Evolutionary conservation across 2,888 invertebrate species (phyloP).

Genomic region (Aleiodes testaceus): DNA sequence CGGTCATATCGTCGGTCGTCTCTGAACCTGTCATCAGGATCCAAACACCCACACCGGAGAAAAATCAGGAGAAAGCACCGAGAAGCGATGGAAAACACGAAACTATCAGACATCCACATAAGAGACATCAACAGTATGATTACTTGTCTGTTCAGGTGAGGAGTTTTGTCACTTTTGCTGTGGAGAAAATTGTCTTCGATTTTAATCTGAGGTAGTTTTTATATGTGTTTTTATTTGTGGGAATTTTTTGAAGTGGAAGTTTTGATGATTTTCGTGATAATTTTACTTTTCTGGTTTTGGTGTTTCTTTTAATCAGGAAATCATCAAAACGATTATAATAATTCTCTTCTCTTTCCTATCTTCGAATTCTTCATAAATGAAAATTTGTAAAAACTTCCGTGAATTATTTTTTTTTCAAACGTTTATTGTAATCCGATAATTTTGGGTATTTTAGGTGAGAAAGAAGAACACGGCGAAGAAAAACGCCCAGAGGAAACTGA

Average conservation of each 20-base stretch:
- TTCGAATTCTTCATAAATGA: too few relatives aligned
- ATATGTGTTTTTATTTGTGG: neutral
- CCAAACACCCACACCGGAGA: conserved; percentile 75
- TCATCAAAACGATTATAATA: too few relatives aligned
- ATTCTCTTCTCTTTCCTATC: too few relatives aligned
- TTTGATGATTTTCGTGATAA: neutral
- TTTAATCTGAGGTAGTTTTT: conserved; percentile 20
- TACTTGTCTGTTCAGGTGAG: conserved; percentile 79
- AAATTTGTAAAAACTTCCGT: neutral
- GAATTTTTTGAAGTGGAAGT: neutral
- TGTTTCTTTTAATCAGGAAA: too few relatives aligned
- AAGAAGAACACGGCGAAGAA: conserved; percentile 79
- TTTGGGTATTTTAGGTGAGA: conserved; percentile 73
- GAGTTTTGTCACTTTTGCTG: conserved; percentile 18
- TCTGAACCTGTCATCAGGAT: conserved; percentile 67
- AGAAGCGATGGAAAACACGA: conserved; percentile 46
- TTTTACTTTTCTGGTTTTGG: neutral
- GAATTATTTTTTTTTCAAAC: too few relatives aligned
- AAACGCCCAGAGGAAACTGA: conserved; percentile 68
- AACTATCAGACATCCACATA: conserved; percentile 48
- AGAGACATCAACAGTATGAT: conserved; percentile 82
- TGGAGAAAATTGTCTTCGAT: conserved; percentile 18
- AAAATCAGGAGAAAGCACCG: conserved; percentile 63
- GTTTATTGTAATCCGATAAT: too few relatives aligned
- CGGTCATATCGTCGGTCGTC: conserved; percentile 78